Conservation (phyloP, 2,113 vertebrate genomes). For the Eolophus roseicapilla region DNA sequence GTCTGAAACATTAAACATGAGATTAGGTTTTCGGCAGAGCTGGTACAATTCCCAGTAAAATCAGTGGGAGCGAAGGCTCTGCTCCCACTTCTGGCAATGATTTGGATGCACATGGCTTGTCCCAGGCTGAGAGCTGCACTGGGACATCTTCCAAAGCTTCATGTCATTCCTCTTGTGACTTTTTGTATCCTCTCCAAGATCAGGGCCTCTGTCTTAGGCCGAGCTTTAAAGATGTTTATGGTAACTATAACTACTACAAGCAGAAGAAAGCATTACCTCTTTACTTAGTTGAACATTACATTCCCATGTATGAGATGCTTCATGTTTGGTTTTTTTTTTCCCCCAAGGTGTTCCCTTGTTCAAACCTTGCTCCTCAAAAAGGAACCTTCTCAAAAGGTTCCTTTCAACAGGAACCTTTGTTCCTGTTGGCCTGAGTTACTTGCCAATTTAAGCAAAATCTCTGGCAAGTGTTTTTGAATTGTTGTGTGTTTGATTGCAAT, state of each 20-base stretch:
- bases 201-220: background rate
- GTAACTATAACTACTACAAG: background rate
- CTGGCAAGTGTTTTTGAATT: background rate
- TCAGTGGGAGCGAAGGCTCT: background rate
- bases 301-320: background rate
- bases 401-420: background rate
- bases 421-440: background rate
- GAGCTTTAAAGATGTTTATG: background rate
- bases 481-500: background rate
- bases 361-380: background rate
- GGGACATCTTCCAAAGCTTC: background rate
- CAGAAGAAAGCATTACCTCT: background rate
- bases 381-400: no score
- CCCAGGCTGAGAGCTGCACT: background rate
- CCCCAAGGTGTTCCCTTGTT: background rate
- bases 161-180: background rate
- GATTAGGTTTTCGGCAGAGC: background rate
- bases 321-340: accelerated
- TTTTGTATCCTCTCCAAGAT: background rate
- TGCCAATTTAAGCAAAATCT: background rate
- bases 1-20: background rate
- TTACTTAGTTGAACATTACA: background rate
- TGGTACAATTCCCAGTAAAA: background rate
- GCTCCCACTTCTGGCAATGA: background rate
- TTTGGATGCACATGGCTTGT: background rate